Conservation (phyloP, 92 coral and sea anemone species). For the Porites divaricata region DNA sequence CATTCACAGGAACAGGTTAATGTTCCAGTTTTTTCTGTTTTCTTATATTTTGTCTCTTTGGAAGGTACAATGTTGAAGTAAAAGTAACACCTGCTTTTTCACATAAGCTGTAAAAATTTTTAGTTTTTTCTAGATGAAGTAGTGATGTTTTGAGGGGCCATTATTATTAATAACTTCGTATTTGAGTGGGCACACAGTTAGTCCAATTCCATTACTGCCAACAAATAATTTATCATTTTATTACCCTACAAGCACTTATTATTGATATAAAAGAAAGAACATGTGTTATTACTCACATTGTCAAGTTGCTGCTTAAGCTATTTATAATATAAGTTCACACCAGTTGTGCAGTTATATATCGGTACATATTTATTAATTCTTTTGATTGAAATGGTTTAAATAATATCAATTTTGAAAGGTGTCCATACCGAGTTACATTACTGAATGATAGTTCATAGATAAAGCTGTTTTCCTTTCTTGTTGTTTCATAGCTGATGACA, state of each 20-base stretch:
- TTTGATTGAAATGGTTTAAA: no score
- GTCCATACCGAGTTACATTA: no score
- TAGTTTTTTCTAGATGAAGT: neutral
- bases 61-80: neutral
- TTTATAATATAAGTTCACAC: no score
- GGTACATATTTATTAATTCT: no score
- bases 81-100: neutral
- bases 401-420: no score
- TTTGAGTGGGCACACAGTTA: conserved; percentile 10
- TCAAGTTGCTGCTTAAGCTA: no score
- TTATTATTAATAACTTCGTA: conserved; percentile 16
- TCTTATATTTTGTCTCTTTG: neutral
- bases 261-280: neutral
- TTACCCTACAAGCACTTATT: neutral
- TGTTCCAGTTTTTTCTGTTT: neutral
- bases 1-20: neutral
- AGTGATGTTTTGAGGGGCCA: conserved; percentile 4
- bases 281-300: no score
- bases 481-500: no score
- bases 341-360: no score
- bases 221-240: neutral
- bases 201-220: neutral
- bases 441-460: no score
- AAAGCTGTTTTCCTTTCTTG: no score
- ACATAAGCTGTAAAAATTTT: neutral